Evolutionary conservation across 2,113 vertebrate species (phyloP).

Genomic region (Callionymus lyra): DNA sequence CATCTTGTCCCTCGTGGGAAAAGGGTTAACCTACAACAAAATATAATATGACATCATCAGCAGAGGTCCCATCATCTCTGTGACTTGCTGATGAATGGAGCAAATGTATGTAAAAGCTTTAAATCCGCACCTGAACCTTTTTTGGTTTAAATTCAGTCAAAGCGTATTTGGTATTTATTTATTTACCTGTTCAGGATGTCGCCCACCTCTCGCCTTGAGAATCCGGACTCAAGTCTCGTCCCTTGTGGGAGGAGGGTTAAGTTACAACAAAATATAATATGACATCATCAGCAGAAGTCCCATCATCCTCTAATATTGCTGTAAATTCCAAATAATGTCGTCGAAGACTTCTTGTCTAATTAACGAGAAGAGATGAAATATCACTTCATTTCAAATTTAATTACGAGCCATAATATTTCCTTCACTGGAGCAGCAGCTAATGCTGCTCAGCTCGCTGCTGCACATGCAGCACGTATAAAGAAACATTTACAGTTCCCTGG

Average conservation of each 20-base stretch:
- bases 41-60: constrained; percentile 29
- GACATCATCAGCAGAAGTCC: constrained; percentile 31
- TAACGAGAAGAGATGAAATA: constrained; percentile 70
- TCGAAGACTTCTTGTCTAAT: constrained; percentile 59
- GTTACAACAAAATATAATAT: too few species aligned
- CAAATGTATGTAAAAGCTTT: too few species aligned
- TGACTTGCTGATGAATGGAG: too few species aligned
- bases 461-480: constrained; percentile 48
- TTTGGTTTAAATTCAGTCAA: too few species aligned
- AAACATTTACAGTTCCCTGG: constrained; percentile 58
- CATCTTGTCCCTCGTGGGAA: too few species aligned
- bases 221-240: too few species aligned
- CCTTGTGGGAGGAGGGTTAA: too few species aligned
- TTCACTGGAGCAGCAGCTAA: constrained; percentile 58
- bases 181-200: too few species aligned
- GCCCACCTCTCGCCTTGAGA: too few species aligned
- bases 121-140: too few species aligned
- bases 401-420: constrained; percentile 68
- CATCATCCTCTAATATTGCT: constrained; percentile 29
- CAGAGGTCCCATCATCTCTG: constrained; percentile 31
- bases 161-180: too few species aligned
- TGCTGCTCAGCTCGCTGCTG: constrained; percentile 36
- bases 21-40: too few species aligned
- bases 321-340: constrained; percentile 55
- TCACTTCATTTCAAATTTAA: constrained; percentile 74